phyloP scores from a whole-genome alignment of 2,113 vertebrate species.

The Hydropotes inermis region DNA sequence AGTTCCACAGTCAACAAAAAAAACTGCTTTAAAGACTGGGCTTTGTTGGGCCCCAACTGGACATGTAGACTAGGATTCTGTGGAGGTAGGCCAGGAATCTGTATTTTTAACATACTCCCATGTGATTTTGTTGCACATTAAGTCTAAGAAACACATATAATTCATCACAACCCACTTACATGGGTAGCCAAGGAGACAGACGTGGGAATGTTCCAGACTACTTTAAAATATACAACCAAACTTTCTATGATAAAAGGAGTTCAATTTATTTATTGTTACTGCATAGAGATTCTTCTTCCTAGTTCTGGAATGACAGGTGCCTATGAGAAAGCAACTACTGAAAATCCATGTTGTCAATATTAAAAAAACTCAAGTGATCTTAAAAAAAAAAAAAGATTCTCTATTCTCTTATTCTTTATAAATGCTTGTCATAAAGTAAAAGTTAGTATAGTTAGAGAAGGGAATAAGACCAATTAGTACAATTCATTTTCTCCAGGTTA shows the following conservation, averaged over 20 bases:
- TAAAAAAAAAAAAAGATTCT: background rate
- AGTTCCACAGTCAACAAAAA: background rate
- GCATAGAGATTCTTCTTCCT: background rate
- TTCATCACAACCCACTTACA: background rate
- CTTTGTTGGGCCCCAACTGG: background rate
- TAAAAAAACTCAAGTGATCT: background rate
- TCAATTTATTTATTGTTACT: background rate
- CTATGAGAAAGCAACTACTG: background rate
- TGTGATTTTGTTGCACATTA: background rate
- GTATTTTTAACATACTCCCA: slow-evolving; percentile 18
- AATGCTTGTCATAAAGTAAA: slow-evolving; percentile 12
- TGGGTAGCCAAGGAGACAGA: background rate
- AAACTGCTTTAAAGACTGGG: background rate
- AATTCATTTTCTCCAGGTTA: background rate
- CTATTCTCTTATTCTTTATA: background rate
- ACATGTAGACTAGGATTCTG: background rate
- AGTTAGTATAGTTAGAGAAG: background rate
- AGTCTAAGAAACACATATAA: background rate
- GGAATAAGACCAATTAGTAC: background rate
- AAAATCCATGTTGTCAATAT: background rate
- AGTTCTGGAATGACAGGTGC: background rate
- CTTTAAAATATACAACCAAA: slow-evolving; percentile 14
- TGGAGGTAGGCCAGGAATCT: background rate
- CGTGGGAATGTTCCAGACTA: slow-evolving; percentile 5
- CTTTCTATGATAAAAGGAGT: background rate